phyloP scores from a whole-genome alignment of 2,113 vertebrate genomes.

The Prietella phreatophila region DNA sequence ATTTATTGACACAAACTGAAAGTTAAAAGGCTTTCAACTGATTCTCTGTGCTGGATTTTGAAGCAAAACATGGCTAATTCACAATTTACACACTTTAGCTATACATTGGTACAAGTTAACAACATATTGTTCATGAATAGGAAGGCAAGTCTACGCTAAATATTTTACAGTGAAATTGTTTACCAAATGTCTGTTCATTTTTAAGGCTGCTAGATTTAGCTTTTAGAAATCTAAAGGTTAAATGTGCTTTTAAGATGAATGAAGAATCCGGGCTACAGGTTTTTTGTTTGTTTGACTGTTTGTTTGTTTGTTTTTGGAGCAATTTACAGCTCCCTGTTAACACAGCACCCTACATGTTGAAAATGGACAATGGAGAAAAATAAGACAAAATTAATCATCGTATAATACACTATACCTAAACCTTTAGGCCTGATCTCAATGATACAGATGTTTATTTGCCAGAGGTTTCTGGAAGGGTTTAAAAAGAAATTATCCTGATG shows the following conservation, averaged over 20 bases:
- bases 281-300: not conserved
- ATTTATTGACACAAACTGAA: not conserved
- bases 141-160: not conserved
- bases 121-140: not conserved
- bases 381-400: not conserved
- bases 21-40: not conserved
- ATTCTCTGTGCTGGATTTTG: not conserved
- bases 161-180: slow-evolving; percentile 3
- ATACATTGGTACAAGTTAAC: not conserved
- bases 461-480: slow-evolving; percentile 14
- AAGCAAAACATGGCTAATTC: not conserved
- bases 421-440: not conserved
- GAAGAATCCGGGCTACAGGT: slow-evolving; percentile 2
- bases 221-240: slow-evolving; percentile 13
- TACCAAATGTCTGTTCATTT: slow-evolving; percentile 1
- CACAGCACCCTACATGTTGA: not conserved
- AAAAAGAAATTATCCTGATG: slow-evolving; percentile 10
- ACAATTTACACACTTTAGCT: not conserved
- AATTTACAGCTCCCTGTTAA: not conserved
- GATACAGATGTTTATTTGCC: not conserved
- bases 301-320: not conserved
- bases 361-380: not conserved
- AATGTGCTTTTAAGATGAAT: not conserved
- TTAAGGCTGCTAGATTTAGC: slow-evolving; percentile 23
- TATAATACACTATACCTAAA: not conserved